Percentiles rank a stretch among this genome's conserved stretches.
phyloP scores from a whole-genome alignment of 2,113 vertebrate genomes.

The Pithys albifrons region DNA sequence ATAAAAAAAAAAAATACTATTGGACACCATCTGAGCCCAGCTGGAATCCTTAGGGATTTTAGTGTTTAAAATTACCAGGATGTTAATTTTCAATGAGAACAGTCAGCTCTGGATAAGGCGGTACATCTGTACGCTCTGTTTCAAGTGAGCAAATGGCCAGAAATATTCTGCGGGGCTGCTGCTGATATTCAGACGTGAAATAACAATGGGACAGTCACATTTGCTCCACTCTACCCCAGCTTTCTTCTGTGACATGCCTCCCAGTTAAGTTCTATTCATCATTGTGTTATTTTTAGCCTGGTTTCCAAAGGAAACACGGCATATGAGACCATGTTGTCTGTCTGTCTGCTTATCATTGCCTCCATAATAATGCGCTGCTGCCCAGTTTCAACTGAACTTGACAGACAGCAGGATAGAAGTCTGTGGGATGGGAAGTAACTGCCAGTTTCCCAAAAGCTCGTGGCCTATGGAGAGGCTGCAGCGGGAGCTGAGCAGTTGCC shows the following conservation, averaged over 20 bases:
- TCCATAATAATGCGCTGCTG: not conserved
- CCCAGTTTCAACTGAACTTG: not conserved
- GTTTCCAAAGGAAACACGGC: conserved; percentile 27
- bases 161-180: not conserved
- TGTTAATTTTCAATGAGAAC: not conserved
- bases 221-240: not conserved
- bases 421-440: not conserved
- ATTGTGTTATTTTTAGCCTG: not conserved
- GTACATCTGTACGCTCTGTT: not conserved
- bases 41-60: not conserved
- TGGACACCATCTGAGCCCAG: not conserved
- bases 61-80: conserved; percentile 25
- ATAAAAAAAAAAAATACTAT: not conserved
- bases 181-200: not conserved
- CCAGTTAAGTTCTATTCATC: not conserved
- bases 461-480: not conserved
- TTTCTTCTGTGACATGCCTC: not conserved
- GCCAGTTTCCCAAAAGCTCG: not conserved
- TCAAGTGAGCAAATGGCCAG: not conserved
- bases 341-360: not conserved
- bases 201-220: not conserved
- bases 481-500: not conserved
- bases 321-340: accelerated
- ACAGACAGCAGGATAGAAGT: not conserved
- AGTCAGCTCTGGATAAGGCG: not conserved